Evolutionary conservation across 2,888 invertebrate genomes (phyloP).

Genomic region (Octonoba sinensis): DNA sequence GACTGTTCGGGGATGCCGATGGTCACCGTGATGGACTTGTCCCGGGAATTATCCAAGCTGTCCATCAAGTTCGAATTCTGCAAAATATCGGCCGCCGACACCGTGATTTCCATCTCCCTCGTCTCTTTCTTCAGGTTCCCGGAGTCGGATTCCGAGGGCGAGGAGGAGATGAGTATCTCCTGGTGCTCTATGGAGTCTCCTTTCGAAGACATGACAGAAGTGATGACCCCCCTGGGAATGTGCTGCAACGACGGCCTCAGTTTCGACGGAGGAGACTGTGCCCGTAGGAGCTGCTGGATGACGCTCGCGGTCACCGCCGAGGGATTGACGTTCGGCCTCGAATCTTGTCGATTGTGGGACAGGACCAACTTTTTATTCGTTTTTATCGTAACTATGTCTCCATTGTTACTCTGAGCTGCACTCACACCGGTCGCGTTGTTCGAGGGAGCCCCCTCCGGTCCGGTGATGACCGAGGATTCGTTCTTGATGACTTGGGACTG

Average conservation of each 20-base stretch:
- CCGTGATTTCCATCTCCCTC: conserved; percentile 24
- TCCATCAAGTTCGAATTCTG: conserved; percentile 30
- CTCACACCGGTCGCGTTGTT: conserved; percentile 29
- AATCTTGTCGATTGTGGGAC: conserved; percentile 1
- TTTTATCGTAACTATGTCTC: conserved; percentile 34
- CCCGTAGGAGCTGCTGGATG: conserved; percentile 57
- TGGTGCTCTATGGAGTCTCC: conserved; percentile 34
- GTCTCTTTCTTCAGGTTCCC: conserved; percentile 24
- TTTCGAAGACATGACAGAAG: conserved; percentile 56
- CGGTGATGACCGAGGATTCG: conserved; percentile 54
- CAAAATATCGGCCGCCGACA: conserved; percentile 21
- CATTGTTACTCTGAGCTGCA: conserved; percentile 30
- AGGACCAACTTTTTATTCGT: conserved; percentile 14
- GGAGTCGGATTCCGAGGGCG: conserved; percentile 10
- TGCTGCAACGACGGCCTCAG: conserved; percentile 47
- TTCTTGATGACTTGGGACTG: conserved; percentile 43
- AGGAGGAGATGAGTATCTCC: conserved; percentile 26
- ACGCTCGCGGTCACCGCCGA: conserved; percentile 60
- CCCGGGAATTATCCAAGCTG: conserved; percentile 22
- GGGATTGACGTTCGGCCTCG: conserved; percentile 32
- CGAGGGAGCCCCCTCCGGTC: conserved; percentile 25
- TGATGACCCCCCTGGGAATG: conserved; percentile 55
- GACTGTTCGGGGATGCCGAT: conserved; percentile 42
- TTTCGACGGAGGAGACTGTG: conserved; percentile 43
- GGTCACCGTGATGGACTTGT: conserved; percentile 15